These are phyloP conservation scores for Linurgus olivaceus DNA, from an alignment of 2,797 vertebrate species.

Conservation along the genomic window DNA sequence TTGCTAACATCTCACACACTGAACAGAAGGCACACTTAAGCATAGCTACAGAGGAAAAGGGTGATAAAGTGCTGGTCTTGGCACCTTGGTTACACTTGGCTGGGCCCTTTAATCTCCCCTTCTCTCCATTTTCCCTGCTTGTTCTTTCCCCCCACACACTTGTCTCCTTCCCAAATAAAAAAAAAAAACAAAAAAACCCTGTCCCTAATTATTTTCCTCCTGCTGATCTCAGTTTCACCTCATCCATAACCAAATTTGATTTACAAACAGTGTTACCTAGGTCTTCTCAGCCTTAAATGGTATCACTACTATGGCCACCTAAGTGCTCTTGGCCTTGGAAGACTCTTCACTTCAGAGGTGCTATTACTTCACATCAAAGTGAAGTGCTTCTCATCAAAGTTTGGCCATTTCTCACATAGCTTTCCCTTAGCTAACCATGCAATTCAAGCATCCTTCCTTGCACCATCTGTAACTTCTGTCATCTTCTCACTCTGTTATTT, in stretches of 20 bases:
- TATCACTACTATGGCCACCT: background rate
- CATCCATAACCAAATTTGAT: background rate
- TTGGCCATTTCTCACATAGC: background rate
- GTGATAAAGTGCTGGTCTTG: background rate
- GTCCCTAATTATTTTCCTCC: background rate
- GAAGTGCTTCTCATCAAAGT: background rate
- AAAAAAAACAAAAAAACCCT: background rate
- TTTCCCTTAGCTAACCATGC: background rate
- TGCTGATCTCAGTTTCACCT: background rate
- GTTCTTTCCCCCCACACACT: accelerated
- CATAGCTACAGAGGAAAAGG: background rate
- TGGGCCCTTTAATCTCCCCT: background rate
- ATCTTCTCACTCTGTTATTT: background rate
- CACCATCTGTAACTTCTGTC: background rate
- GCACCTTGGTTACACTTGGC: background rate
- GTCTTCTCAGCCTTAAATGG: background rate
- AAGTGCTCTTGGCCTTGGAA: background rate
- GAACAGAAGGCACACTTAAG: background rate
- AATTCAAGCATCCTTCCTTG: background rate
- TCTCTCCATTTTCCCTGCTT: background rate
- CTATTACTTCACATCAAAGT: background rate
- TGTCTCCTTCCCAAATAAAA: background rate
- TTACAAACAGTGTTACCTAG: background rate
- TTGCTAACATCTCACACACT: background rate
- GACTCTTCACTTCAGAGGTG: background rate